Percentiles rank a stretch among this genome's conserved stretches.
Conservation (phyloP, 2,797 vertebrate species). For the Falco rusticolus region DNA sequence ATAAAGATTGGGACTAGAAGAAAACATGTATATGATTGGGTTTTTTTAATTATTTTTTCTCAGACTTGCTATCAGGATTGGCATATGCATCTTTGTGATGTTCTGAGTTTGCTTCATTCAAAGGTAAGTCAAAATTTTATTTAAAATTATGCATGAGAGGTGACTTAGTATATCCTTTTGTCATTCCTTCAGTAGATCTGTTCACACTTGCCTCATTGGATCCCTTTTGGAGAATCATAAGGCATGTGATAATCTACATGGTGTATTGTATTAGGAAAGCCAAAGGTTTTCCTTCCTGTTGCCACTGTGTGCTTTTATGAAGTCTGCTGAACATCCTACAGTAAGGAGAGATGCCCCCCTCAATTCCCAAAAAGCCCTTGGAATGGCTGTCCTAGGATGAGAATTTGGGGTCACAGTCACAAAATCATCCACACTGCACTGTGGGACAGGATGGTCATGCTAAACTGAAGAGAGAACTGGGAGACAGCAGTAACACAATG, state of each 20-base stretch:
- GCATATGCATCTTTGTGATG: background rate
- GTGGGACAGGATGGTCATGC: fast-evolving
- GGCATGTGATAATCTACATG: background rate
- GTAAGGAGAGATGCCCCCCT: background rate
- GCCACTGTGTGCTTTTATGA: background rate
- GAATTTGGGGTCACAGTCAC: background rate
- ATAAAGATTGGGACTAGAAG: background rate
- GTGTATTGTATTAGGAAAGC: background rate
- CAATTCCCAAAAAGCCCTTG: background rate
- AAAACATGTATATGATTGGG: background rate
- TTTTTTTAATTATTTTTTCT: background rate
- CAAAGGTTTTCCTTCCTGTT: background rate
- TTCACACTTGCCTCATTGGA: background rate
- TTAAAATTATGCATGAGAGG: background rate
- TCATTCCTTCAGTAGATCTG: background rate
- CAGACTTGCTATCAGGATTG: background rate
- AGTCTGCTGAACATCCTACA: background rate
- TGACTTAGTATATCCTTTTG: background rate
- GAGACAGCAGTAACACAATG: background rate
- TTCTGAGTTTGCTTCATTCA: background rate
- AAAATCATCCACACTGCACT: background rate
- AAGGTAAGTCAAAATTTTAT: background rate
- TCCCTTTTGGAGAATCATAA: background rate
- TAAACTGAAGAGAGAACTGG: background rate
- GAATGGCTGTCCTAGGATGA: background rate